Base-by-base conservation (phyloP, 1,140 invertebrate species). In the Drosophila tsacasi region DNA sequence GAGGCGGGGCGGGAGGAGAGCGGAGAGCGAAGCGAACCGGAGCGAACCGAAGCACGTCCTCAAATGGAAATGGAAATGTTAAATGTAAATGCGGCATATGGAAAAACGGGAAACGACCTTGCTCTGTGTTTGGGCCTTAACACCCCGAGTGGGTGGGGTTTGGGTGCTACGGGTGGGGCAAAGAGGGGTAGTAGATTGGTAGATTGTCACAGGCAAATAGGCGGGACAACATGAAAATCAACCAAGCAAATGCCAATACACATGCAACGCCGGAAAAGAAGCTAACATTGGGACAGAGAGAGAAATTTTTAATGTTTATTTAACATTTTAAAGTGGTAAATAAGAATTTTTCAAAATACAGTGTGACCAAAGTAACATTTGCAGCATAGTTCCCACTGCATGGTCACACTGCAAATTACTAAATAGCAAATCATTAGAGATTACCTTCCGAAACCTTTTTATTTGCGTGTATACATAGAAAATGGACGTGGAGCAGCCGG, bases 221-320 rank as follows among this genome's bases (percentile, higher is more conserved):
- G 85, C 85, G 81, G 81, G 81, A 85, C 68, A 85, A 83, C 75
- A 90, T 85, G 85, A 90, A 90, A 90, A 90, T 90, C 85, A 90
- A 90, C 81, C 81, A 90, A 90, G 81, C 86, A 90, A 89, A 90
- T 82, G 85, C 81, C 86, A 85, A 85, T 90, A 90, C 86, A 90
- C 86, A 90, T 91, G 85, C 79, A 83, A 82, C 66, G 64, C 68
- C 39, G 63, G 59, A 54, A 54, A 44, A 60, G 52, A 40, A 50
- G 66, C 54, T 67, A 35, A 15, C 50, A 49, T 12, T 57, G 15
- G 15, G 15, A 47, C 59, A 54, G 46, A 23, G 23, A 37, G 42
- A 47, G 10, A 52, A 49, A 50, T 69, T 17, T 54, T 23, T 12
- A 23, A 21, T 15, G 8, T 15, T 32, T 15, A 8, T 6, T 19